Conservation (phyloP, 2,797 vertebrate genomes). For the Eulemur coronatus region DNA sequence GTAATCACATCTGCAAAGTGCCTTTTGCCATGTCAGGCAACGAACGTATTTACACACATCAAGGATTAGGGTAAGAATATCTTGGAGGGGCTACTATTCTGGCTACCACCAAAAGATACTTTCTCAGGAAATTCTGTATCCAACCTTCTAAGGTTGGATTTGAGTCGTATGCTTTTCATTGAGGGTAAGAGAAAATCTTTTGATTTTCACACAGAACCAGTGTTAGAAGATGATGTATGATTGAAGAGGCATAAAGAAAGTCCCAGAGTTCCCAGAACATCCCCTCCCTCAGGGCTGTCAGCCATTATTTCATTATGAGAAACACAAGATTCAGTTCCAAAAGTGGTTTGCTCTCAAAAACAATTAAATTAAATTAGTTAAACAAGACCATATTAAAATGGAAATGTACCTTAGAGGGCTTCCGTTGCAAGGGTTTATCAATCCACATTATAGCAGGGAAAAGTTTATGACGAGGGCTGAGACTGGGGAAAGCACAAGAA, state of each 20-base stretch:
- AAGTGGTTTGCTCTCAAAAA: neutral
- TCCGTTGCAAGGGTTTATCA: neutral
- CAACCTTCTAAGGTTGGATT: neutral
- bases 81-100: neutral
- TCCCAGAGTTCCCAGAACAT: neutral
- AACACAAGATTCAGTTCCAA: neutral
- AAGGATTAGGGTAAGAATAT: neutral
- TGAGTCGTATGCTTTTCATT: neutral
- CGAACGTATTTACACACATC: neutral
- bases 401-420: neutral
- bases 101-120: neutral
- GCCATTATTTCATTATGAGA: neutral
- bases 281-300: neutral
- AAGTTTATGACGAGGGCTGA: neutral
- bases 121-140: neutral
- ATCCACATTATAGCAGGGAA: neutral
- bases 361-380: neutral
- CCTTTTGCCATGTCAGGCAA: neutral
- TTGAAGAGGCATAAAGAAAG: neutral
- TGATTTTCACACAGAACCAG: neutral
- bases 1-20: neutral
- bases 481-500: neutral
- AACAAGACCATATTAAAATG: neutral
- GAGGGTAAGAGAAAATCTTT: neutral
- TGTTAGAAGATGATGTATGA: neutral